These are phyloP conservation scores for Sylvia atricapilla DNA, from an alignment of 2,113 vertebrate species.

Conservation along the genomic window DNA sequence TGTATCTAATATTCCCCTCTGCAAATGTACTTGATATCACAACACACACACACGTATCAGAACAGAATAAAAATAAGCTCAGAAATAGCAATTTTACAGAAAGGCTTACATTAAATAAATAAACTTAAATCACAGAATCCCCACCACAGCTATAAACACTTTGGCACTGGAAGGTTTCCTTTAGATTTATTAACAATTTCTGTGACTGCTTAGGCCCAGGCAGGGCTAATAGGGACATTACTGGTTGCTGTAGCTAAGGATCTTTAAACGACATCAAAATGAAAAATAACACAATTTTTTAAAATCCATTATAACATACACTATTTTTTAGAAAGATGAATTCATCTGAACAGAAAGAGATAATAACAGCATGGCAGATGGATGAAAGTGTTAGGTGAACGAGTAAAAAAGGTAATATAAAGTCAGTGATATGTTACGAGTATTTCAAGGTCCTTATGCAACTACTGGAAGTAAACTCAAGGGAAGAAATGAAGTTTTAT, in stretches of 20 bases:
- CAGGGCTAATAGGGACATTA: background rate
- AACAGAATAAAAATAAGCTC: background rate
- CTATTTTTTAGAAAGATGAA: background rate
- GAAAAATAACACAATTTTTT: background rate
- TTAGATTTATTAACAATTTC: background rate
- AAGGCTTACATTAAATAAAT: background rate
- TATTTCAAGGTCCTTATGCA: background rate
- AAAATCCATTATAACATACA: background rate
- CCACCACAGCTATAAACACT: background rate
- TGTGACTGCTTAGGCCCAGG: background rate
- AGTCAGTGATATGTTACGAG: background rate
- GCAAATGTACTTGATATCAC: background rate
- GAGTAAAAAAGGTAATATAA: background rate
- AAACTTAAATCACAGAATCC: background rate
- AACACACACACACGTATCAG: background rate
- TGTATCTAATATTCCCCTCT: background rate
- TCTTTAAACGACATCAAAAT: background rate
- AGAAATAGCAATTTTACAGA: background rate
- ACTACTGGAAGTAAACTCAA: background rate
- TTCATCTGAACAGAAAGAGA: background rate
- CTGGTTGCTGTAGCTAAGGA: background rate
- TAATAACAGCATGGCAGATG: background rate
- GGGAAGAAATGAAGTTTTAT: background rate
- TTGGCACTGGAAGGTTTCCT: background rate
- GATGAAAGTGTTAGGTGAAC: background rate